Evolutionary conservation across 2,113 vertebrate species (phyloP).

Genomic region (Notechis scutatus): DNA sequence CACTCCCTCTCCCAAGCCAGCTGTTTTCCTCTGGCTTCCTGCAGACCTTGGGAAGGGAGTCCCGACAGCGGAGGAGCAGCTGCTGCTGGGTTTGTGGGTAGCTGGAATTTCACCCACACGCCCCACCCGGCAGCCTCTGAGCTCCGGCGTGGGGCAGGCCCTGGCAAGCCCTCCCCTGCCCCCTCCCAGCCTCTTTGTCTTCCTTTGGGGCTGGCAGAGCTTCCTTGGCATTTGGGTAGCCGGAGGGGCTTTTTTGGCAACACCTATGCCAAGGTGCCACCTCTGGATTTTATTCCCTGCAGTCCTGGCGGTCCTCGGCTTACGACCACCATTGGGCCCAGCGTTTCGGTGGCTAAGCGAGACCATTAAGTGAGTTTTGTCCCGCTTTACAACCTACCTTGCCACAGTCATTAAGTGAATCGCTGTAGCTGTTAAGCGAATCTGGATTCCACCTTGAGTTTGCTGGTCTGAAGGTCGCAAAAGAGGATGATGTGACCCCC

Average conservation of each 20-base stretch:
- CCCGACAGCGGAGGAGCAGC: background rate
- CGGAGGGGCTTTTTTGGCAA: background rate
- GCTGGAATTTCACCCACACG: background rate
- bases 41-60: background rate
- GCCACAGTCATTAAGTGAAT: background rate
- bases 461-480: rapidly evolving
- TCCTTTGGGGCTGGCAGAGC: background rate
- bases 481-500: background rate
- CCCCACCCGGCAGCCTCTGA: background rate
- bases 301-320: background rate
- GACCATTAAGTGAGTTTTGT: background rate
- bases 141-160: background rate
- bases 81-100: background rate
- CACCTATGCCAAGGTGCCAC: background rate
- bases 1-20: background rate
- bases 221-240: background rate
- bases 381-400: background rate
- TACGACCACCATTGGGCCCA: background rate
- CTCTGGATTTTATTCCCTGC: background rate
- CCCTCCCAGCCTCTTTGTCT: background rate
- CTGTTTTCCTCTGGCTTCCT: background rate
- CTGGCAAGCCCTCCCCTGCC: background rate
- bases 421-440: background rate
- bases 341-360: background rate
- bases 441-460: background rate